Evolutionary conservation across 2,113 vertebrate genomes (phyloP).

Genomic region (Thamnophis sirtalis): DNA sequence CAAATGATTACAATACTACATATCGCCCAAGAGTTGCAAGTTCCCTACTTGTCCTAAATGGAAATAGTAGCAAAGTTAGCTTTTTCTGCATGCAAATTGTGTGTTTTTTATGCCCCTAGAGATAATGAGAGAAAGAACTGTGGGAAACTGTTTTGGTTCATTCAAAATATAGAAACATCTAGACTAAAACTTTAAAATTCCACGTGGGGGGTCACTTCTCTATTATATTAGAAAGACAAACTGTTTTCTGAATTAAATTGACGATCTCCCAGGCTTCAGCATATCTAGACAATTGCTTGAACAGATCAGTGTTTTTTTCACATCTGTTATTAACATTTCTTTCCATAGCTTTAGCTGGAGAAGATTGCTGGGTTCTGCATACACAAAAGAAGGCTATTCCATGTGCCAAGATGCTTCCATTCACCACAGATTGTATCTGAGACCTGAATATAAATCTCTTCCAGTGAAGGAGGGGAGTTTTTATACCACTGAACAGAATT

Average conservation of each 20-base stretch:
- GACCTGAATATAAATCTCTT: slow-evolving; percentile 19
- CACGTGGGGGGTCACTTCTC: neutral
- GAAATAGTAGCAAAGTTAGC: neutral
- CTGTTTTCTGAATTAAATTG: neutral
- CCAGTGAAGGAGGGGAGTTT: neutral
- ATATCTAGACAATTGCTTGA: neutral
- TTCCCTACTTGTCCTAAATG: neutral
- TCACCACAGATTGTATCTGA: slow-evolving; percentile 2
- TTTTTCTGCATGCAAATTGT: neutral
- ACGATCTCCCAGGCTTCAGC: neutral
- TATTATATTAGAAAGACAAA: neutral
- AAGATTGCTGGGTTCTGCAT: slow-evolving; percentile 8
- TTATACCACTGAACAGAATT: neutral
- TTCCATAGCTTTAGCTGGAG: slow-evolving; percentile 1
- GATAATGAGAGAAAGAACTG: neutral
- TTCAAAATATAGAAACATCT: neutral
- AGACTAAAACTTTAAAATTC: neutral
- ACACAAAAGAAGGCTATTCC: slow-evolving; percentile 8
- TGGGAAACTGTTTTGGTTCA: neutral
- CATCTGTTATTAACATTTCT: slow-evolving; percentile 20
- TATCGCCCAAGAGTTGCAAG: neutral
- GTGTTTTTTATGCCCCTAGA: neutral
- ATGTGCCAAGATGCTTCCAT: slow-evolving; percentile 11
- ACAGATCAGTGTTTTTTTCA: neutral
- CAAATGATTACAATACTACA: neutral